Base-by-base conservation (phyloP, 2,888 invertebrate species). In the Cataglyphis albicans region DNA sequence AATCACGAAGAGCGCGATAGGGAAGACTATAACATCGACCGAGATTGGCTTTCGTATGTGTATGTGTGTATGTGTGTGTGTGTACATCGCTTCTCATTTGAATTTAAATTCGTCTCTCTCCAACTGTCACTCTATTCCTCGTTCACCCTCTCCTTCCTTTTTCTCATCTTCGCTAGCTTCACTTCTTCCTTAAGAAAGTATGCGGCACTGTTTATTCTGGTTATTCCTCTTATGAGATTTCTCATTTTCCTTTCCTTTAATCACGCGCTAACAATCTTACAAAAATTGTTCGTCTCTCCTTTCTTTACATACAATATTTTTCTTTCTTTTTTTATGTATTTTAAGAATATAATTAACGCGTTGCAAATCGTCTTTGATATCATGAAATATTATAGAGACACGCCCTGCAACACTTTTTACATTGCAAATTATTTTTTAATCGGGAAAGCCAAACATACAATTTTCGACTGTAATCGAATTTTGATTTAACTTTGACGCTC, bases 81-180 rank as follows among this genome's bases (percentile, higher is more conserved):
- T 18, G 5, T 90, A 90, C 90, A 90, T 90, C 91, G 89, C 90
- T 87, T 90, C 92, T 93, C 92, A 93, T 93, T 93, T 93, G 93
- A 93, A 93, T 93, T 93, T 93, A 93, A 92, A 93, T 93, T 93
- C 91, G 86, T 86, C 91, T 88, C 89, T 85, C 84, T 57, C 83
- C n/a, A 64, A 68, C 44, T 73, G 68, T 67, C 72, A 25, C 72
- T 80, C 82, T 35, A 57, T 35, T 61, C 10, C 44, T 63, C 55
- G 29, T 52, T 61, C 25, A 74, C 59, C 15, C 61, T 78, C 72
- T 21, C 48, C 12, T 59, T n/a, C 63, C 9, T 41, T 15, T 75
- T 55, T 55, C 29, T 38, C 48, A 48, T 41, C 41, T 64, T 48
- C 64, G 21, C 63, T 52, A 15, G 76, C 52, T 64, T 18, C 65